Percentiles rank a stretch among this genome's conserved stretches.
phyloP scores from a whole-genome alignment of 2,113 vertebrate species.

The Thunnus thynnus region DNA sequence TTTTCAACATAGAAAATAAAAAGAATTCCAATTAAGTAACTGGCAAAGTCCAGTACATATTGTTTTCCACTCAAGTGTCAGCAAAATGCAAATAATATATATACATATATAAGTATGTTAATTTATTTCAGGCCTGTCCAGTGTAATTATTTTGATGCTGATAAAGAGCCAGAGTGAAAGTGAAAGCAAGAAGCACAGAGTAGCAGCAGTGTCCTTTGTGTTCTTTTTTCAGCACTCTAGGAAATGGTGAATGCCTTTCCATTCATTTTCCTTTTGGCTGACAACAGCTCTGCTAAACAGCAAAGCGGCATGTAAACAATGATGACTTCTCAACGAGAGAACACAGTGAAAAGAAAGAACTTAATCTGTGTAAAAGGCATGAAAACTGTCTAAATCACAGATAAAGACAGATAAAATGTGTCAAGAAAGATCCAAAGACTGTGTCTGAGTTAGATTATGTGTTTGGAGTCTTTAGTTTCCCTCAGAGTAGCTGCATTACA shows the following conservation, averaged over 20 bases:
- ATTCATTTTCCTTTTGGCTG: conserved; percentile 21
- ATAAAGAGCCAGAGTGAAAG: conserved; percentile 22
- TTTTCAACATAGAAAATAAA: neutral
- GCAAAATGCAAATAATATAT: neutral
- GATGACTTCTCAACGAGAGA: neutral
- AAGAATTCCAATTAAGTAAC: neutral
- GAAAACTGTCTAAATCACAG: neutral
- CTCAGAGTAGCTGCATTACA: neutral
- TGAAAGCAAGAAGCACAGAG: neutral
- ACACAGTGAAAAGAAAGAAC: conserved; percentile 16
- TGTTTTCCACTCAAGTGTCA: neutral
- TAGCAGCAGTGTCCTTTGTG: neutral
- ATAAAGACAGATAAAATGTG: neutral
- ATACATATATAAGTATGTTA: neutral
- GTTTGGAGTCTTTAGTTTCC: neutral
- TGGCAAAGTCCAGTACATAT: neutral
- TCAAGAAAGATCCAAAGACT: neutral
- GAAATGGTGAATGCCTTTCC: conserved; percentile 7
- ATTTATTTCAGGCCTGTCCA: conserved; percentile 3
- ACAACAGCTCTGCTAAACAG: neutral
- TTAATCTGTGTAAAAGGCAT: conserved; percentile 1
- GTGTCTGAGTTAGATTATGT: too few relatives aligned
- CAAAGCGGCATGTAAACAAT: conserved; percentile 16
- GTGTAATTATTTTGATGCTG: neutral
- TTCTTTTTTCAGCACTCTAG: neutral